Evolutionary conservation across 2,797 vertebrate genomes (phyloP), one percentile per base, ranked within the genome.

Genomic region (Centroberyx gerrardi): DNA sequence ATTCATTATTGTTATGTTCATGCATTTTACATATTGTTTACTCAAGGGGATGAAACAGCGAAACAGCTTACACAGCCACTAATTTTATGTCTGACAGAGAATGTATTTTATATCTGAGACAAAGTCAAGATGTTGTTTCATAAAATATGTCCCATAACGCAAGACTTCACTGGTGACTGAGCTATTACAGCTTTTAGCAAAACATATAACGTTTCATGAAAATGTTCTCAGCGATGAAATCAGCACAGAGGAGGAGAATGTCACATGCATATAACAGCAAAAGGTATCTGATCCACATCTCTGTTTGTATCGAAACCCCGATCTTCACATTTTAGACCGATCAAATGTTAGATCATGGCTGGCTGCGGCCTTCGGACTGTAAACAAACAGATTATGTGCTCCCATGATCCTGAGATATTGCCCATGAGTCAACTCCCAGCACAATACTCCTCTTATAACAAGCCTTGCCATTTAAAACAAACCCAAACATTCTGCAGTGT

Each of bases 401-500:
- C 42, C 5, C 14, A 18, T 71, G 5, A 74, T 65, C 62, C 54
- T 53, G 28, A 31, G 55, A 38, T 31, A 29, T 40, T 59, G 27
- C 55, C 22, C 22, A 22, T 22, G 22, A 22, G 22, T 38, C 7
- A 18, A 27, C 28, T 64, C 51, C 28, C 31, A n/a, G 40, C 29
- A 70, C 42, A 81, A 75, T 68, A 22, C 60, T 27, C 13, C 63
- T 42, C 51, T 55, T 56, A 27, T 51, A 60, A 58, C 33, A 54
- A 40, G 4, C 13, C 44, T 76, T 71, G 55, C 14, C 40, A 27
- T 71, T 80, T 56, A n/a, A 80, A 54, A 78, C 36, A 22, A 76
- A 69, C 31, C 36, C 54, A 51, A 31, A 27, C 36, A 31, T 71
- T 76, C 52, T 38, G 18, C 62, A 66, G 62, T 31, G 31, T 59